A percentile compares a stretch with the other conserved stretches of the same genome.
These are phyloP conservation scores for Teleogryllus oceanicus DNA, from an alignment of 2,888 invertebrate species.

Conservation along the genomic window DNA sequence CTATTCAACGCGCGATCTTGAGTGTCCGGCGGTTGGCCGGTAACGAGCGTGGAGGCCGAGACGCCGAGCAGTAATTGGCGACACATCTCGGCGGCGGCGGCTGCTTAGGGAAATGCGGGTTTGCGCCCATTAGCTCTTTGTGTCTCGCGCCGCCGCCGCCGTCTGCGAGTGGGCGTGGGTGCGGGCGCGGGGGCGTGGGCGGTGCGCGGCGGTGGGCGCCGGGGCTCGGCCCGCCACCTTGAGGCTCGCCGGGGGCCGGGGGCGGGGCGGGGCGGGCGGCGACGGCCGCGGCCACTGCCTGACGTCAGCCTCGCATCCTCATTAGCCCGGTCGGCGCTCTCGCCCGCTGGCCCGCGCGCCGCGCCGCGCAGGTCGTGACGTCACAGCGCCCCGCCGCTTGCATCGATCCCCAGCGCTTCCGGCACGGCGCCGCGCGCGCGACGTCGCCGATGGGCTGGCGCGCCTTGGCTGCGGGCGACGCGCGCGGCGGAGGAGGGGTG, in stretches of 20 bases:
- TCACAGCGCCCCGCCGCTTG: too few relatives aligned
- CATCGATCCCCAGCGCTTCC: too few relatives aligned
- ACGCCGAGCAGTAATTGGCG: too few relatives aligned
- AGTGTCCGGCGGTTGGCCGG: too few relatives aligned
- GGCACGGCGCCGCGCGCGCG: background rate
- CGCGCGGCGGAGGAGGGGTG: too few relatives aligned
- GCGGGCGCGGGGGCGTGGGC: background rate
- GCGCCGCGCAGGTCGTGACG: background rate
- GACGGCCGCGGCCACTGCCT: background rate
- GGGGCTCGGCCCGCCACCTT: background rate
- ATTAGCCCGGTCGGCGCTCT: background rate
- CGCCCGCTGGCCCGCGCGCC: background rate
- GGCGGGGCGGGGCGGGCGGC: too few relatives aligned
- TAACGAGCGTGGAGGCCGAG: too few relatives aligned
- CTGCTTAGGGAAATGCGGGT: too few relatives aligned
- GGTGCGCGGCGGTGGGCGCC: background rate
- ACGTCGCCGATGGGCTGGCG: background rate
- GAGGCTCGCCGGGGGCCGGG: background rate
- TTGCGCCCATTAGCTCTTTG: too few relatives aligned
- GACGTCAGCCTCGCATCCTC: conserved; percentile 18
- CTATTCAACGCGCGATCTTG: too few relatives aligned
- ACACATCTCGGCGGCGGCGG: too few relatives aligned
- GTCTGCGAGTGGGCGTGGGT: background rate
- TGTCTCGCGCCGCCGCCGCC: background rate
- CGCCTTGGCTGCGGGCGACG: background rate